Evolutionary conservation across 2,888 invertebrate species (phyloP).

Genomic region (Hesperia comma): DNA sequence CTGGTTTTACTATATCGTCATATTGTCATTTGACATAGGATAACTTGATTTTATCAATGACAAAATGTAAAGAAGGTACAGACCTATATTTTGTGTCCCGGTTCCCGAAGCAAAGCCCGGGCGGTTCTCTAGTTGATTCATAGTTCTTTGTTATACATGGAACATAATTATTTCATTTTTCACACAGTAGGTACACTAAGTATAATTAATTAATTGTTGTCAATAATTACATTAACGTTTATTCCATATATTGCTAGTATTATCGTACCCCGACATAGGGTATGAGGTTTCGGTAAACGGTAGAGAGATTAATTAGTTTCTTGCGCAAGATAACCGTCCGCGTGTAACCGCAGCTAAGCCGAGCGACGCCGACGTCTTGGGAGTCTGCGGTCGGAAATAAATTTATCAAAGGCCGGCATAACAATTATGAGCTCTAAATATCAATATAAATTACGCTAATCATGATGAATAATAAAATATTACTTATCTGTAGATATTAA

Average conservation of each 20-base stretch:
- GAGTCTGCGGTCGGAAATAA: constrained; percentile 8
- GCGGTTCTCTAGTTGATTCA: too few species aligned
- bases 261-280: not conserved
- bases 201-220: too few species aligned
- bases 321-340: constrained; percentile 15
- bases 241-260: not conserved
- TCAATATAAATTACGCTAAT: too few species aligned
- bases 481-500: too few species aligned
- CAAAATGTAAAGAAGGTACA: too few species aligned
- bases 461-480: too few species aligned
- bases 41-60: not conserved
- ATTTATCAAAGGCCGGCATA: constrained; percentile 10
- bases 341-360: constrained; percentile 13
- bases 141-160: too few species aligned
- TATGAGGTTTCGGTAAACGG: constrained; percentile 6
- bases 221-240: too few species aligned
- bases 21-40: not conserved
- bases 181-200: too few species aligned
- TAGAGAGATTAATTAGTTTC: constrained; percentile 3
- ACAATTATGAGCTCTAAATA: not conserved
- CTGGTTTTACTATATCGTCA: not conserved
- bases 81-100: too few species aligned
- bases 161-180: too few species aligned
- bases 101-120: too few species aligned
- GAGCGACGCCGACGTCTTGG: not conserved